Conservation (phyloP, 1,140 invertebrate species). For the Conus ventricosus region DNA sequence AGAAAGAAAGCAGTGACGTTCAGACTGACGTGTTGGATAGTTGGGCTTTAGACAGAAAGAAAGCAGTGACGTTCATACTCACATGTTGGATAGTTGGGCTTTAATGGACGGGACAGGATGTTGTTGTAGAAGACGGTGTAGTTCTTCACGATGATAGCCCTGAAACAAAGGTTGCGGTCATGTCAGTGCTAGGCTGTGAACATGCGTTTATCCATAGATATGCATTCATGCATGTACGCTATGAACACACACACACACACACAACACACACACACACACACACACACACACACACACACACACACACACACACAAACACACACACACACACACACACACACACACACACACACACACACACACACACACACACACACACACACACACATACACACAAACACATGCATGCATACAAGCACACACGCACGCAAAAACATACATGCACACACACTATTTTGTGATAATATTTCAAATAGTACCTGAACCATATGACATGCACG, state of each 20-base stretch:
- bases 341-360: neutral
- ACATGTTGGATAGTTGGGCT: neutral
- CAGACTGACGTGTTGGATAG: neutral
- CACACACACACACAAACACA: no score
- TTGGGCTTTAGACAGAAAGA: neutral
- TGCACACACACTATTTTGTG: no score
- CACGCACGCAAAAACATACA: no score
- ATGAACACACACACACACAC: no score
- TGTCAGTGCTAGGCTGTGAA: no score
- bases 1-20: no score
- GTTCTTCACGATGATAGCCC: conserved; percentile 28
- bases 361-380: conserved; percentile 1
- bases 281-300: no score
- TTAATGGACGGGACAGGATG: conserved; percentile 2
- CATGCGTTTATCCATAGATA: no score
- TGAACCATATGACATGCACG: no score
- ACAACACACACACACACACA: no score
- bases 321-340: neutral
- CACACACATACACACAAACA: neutral
- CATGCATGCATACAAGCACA: neutral
- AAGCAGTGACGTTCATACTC: neutral
- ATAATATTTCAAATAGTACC: no score
- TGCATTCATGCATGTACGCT: no score
- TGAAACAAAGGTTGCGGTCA: neutral
- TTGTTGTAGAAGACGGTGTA: conserved; percentile 24